Base-by-base conservation (phyloP, 2,797 vertebrate genomes). In the Emydoidea blandingii region DNA sequence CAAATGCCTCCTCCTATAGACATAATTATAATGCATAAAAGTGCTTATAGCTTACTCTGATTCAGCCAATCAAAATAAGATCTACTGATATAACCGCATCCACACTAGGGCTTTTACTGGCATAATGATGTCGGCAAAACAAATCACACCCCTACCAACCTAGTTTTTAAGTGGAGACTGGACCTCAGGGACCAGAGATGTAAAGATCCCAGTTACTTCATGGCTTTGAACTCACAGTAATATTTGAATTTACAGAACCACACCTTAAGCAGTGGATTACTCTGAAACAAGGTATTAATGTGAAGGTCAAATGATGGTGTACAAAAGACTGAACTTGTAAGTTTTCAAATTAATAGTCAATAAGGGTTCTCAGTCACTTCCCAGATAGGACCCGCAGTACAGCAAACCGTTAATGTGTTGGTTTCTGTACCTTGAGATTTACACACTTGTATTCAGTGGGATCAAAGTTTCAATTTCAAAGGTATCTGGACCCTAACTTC, bases 141-240 rank as follows among this genome's bases (percentile, higher is more conserved):
- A 72, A 41, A 72, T 41, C 65, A 41, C 18, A 37, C 65, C 19
- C 19, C 19, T 37, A 37, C n/a, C 65, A 41, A 23, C 16, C 5
- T 72, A 72, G 21, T 23, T 37, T 54, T 54, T 54, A 23, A 54
- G 21, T 2, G 4, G 41, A 72, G 65, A 72, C 19, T 10, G 11
- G 19, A 9, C n/a, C 11, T 37, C n/a, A 72, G n/a, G 21, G 1
- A 6, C 65, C 34, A 88, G 4, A 44, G 83, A 91, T 56, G 8
- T 25, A 21, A 90, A 74, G 83, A 95, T 85, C n/a, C 10, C 93
- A 97, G 92, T 95, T 90, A 54, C 54, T 57, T 44, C 47, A 54
- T 87, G 62, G 88, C 84, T 92, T 94, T 95, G 92, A 94, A 94
- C 74, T 92, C 72, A 85, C 53, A 82, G 47, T 7, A 92, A 54